A percentile compares a stretch with the other conserved stretches of the same genome.
Evolutionary conservation across 2,113 vertebrate species (phyloP).

Genomic region (Centropus bengalensis): DNA sequence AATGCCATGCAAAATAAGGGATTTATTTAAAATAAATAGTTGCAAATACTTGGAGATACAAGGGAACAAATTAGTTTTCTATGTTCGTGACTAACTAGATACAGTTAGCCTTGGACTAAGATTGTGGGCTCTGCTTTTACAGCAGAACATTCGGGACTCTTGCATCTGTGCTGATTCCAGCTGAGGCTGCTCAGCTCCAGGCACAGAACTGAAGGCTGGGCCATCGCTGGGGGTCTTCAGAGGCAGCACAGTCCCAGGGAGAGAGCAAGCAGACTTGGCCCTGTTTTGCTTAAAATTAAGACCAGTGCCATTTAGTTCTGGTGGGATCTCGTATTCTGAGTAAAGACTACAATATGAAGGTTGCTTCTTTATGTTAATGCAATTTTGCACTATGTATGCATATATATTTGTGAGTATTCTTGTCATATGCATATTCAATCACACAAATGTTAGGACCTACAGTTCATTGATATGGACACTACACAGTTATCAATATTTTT

Average conservation of each 20-base stretch:
- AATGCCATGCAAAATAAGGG: not conserved
- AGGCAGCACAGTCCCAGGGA: not conserved
- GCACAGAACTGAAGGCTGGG: not conserved
- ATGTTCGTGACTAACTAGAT: not conserved
- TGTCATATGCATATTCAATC: not conserved
- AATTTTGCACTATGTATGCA: not conserved
- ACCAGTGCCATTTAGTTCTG: not conserved
- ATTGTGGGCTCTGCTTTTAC: not conserved
- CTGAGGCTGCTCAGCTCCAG: not conserved
- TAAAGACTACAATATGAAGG: not conserved
- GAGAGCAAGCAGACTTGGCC: not conserved
- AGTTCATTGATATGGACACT: not conserved
- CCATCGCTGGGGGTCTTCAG: rapidly evolving
- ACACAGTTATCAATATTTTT: not conserved
- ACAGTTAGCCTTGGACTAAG: not conserved
- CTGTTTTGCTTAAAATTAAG: not conserved
- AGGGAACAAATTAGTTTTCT: not conserved
- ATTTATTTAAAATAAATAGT: not conserved
- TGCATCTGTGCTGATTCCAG: not conserved
- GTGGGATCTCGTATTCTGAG: not conserved
- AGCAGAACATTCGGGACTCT: not conserved
- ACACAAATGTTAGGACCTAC: not conserved
- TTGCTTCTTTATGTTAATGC: not conserved
- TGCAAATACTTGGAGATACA: not conserved
- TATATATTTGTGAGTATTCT: not conserved